phyloP scores from a whole-genome alignment of 2,113 vertebrate species.

The Phrynosoma platyrhinos region DNA sequence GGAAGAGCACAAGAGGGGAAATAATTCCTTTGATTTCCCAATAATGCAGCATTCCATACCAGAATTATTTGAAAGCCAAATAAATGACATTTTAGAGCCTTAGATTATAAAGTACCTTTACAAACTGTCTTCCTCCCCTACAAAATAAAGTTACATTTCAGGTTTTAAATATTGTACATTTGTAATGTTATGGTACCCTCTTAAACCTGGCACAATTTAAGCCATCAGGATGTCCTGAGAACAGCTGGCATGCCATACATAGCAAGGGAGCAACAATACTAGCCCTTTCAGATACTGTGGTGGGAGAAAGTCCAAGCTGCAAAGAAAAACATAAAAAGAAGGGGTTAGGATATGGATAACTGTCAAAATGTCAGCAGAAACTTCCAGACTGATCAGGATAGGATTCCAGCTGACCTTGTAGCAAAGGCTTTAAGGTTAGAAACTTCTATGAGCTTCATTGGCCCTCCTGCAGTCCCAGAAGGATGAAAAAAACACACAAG shows the following conservation, averaged over 20 bases:
- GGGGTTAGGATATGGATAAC: not conserved
- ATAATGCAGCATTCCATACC: not conserved
- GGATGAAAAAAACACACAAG: constrained; percentile 18
- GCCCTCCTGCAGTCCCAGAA: constrained; percentile 7
- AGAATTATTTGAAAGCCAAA: too few species aligned
- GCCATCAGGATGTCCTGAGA: too few species aligned
- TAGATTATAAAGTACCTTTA: too few species aligned
- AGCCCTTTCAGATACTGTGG: too few species aligned
- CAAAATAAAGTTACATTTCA: too few species aligned
- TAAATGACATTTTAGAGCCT: too few species aligned
- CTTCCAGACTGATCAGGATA: not conserved
- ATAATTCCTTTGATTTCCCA: not conserved
- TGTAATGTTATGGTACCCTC: too few species aligned
- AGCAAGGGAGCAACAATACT: too few species aligned
- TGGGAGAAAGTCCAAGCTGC: not conserved
- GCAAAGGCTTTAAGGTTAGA: constrained; percentile 27
- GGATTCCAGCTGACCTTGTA: constrained; percentile 25
- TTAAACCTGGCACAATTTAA: too few species aligned
- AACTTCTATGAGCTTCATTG: constrained; percentile 15
- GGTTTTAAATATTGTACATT: too few species aligned
- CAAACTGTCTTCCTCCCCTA: too few species aligned
- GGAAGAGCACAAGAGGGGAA: not conserved
- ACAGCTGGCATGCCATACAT: too few species aligned
- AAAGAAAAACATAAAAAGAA: not conserved
- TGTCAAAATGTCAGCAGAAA: not conserved